A percentile compares a stretch with the other conserved stretches of the same genome.
These are phyloP conservation scores for Polyergus mexicanus DNA, from an alignment of 1,140 invertebrate genomes.

Conservation along the genomic window DNA sequence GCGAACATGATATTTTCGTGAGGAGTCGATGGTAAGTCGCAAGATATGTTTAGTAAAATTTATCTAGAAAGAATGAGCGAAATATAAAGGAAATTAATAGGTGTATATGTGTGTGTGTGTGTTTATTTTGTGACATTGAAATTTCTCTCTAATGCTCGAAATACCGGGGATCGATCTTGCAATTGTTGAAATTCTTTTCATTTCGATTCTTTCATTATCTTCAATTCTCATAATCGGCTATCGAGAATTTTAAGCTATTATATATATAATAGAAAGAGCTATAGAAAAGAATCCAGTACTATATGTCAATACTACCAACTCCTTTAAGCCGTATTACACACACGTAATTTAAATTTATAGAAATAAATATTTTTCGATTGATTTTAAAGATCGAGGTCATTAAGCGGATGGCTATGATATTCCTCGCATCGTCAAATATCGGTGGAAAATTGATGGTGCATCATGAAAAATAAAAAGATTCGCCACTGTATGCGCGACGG, in stretches of 20 bases:
- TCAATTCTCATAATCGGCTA: neutral
- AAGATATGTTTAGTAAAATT: neutral
- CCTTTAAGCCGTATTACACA: neutral
- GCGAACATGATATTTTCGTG: slow-evolving; percentile 57
- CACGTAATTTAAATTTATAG: neutral
- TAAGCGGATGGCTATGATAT: neutral
- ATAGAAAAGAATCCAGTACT: too few species aligned
- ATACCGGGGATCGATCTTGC: neutral
- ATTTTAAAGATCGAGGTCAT: neutral
- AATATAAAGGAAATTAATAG: neutral
- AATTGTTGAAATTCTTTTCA: neutral
- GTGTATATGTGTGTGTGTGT: too few species aligned
- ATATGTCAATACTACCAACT: neutral
- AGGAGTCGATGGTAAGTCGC: slow-evolving; percentile 48
- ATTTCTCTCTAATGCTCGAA: neutral
- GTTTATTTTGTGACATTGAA: neutral
- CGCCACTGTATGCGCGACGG: neutral
- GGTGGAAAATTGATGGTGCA: neutral
- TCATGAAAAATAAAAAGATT: neutral
- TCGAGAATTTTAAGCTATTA: neutral
- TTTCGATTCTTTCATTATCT: neutral
- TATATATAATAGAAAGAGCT: neutral
- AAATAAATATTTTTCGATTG: neutral
- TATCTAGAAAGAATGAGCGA: neutral
- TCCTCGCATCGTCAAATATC: neutral